phyloP scores from a whole-genome alignment of 2,113 vertebrate species.

The Trinectes maculatus region DNA sequence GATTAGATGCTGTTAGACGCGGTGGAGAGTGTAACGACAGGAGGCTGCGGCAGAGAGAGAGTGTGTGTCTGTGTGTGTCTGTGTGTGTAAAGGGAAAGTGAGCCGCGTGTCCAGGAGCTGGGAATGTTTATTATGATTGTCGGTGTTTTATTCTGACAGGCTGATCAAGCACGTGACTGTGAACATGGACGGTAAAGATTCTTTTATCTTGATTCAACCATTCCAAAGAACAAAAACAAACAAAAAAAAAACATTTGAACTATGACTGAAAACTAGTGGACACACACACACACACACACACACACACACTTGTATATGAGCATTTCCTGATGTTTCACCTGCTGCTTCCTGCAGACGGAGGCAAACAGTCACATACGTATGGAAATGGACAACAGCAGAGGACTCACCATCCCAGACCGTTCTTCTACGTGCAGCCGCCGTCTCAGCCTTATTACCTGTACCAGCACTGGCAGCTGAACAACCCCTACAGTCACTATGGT shows the following conservation, averaged over 20 bases:
- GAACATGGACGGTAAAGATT: slow-evolving; percentile 76
- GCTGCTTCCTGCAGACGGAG: slow-evolving; percentile 61
- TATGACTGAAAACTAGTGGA: background rate
- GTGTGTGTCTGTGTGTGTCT: too few species aligned
- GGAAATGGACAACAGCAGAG: slow-evolving; percentile 70
- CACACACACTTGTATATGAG: too few species aligned
- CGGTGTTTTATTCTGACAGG: slow-evolving; percentile 54
- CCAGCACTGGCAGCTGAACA: slow-evolving; percentile 78
- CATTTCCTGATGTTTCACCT: background rate
- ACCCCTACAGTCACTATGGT: slow-evolving; percentile 72
- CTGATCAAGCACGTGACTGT: slow-evolving; percentile 20
- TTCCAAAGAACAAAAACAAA: too few species aligned
- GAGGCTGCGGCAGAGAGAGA: slow-evolving; percentile 1
- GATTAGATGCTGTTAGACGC: too few species aligned
- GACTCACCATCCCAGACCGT: slow-evolving; percentile 73
- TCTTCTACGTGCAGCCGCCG: slow-evolving; percentile 83
- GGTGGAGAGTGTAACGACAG: too few species aligned
- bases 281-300: too few species aligned
- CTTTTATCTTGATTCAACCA: too few species aligned
- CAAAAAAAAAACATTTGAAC: too few species aligned
- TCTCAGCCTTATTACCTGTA: slow-evolving; percentile 79
- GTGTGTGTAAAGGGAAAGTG: slow-evolving; percentile 15
- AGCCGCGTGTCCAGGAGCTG: slow-evolving; percentile 6
- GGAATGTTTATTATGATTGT: slow-evolving; percentile 29
- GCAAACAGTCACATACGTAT: slow-evolving; percentile 55